Evolutionary conservation across 2,888 invertebrate genomes (phyloP).

Genomic region (Eurytoma californica): DNA sequence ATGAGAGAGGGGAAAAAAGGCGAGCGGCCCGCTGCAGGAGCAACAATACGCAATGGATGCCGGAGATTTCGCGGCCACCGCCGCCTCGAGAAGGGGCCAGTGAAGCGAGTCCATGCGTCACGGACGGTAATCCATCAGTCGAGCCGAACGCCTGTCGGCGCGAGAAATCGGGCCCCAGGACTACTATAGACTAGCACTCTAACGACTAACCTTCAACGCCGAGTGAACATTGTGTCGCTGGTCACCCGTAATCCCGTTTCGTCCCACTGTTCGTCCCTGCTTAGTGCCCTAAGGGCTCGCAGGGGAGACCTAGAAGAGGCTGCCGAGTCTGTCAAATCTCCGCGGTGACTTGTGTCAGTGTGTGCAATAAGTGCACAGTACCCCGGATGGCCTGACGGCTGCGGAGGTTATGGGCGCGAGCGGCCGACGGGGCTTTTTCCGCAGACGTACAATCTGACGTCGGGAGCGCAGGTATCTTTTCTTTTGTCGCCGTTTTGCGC

Average conservation of each 20-base stretch:
- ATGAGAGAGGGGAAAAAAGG: neutral
- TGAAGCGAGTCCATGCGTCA: conserved; percentile 19
- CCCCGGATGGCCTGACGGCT: too few relatives aligned
- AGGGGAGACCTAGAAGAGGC: too few relatives aligned
- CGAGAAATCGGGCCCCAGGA: neutral
- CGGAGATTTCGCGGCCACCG: conserved; percentile 35
- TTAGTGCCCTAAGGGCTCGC: too few relatives aligned
- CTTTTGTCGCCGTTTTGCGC: too few relatives aligned
- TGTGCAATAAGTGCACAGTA: neutral
- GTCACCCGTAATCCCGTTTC: too few relatives aligned
- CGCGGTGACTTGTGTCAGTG: neutral
- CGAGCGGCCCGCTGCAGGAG: conserved; percentile 17
- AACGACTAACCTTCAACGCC: conserved; percentile 25
- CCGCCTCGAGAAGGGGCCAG: conserved; percentile 3
- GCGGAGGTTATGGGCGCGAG: conserved; percentile 27
- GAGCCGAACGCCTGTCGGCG: neutral
- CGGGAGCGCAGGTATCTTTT: too few relatives aligned
- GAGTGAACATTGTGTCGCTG: too few relatives aligned
- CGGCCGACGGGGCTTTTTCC: neutral
- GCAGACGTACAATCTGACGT: too few relatives aligned
- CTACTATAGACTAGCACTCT: neutral
- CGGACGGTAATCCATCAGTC: conserved; percentile 25
- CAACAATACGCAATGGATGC: conserved; percentile 44
- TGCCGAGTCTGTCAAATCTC: neutral
- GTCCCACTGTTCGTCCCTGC: too few relatives aligned